These are phyloP conservation scores for Oncorhynchus masou DNA, from an alignment of 2,113 vertebrate species.

Conservation along the genomic window DNA sequence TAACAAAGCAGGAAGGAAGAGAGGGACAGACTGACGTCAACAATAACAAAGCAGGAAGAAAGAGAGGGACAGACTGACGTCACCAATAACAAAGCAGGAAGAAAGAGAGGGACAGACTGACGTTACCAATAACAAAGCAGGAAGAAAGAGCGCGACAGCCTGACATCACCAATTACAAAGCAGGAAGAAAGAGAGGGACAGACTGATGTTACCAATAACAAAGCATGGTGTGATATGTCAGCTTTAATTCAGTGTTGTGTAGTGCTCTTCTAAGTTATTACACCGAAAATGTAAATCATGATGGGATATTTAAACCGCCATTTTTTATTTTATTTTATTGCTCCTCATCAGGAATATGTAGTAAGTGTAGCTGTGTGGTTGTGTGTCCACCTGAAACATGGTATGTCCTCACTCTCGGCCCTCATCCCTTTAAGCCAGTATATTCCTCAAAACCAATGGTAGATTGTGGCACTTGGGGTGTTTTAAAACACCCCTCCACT, in stretches of 20 bases:
- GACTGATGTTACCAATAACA: conserved; percentile 35
- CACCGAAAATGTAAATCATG: conserved; percentile 10
- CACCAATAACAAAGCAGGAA: no score
- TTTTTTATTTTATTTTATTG: neutral
- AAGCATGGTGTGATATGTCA: conserved; percentile 33
- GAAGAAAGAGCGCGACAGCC: no score
- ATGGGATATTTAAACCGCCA: conserved; percentile 5
- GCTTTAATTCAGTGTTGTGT: conserved; percentile 22
- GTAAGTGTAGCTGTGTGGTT: neutral
- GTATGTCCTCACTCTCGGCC: no score
- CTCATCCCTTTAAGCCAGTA: conserved; percentile 9
- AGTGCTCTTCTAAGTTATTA: neutral
- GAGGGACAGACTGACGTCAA: no score
- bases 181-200: neutral
- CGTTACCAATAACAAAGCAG: no score
- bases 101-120: no score
- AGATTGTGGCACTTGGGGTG: neutral
- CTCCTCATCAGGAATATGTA: conserved; percentile 25
- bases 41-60: no score
- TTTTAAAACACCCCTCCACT: conserved; percentile 17
- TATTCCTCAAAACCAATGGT: neutral
- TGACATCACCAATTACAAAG: no score
- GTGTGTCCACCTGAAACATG: no score
- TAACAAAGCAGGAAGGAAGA: no score
- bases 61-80: no score